Conservation (phyloP, 2,888 invertebrate genomes). For the Chymomyza caudatula region DNA sequence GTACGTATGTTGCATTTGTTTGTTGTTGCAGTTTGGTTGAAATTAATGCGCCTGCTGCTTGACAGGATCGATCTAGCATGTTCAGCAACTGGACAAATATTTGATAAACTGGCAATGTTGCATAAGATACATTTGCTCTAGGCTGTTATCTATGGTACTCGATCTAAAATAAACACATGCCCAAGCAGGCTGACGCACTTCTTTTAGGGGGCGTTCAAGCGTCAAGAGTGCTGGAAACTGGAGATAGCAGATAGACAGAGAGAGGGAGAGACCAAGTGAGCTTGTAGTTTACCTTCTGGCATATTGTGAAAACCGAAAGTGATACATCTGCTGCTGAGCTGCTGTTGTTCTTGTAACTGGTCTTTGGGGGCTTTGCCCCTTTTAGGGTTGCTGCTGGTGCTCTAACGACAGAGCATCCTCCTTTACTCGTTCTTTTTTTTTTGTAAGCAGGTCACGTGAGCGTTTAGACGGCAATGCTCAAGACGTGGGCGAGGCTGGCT, state of each 20-base stretch:
- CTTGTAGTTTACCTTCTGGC: slow-evolving; percentile 19
- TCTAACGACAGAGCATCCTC: not conserved
- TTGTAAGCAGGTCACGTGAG: slow-evolving; percentile 68
- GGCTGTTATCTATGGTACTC: slow-evolving; percentile 17
- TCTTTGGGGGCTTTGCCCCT: slow-evolving; percentile 43
- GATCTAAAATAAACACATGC: slow-evolving; percentile 33
- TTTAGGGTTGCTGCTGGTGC: slow-evolving; percentile 12
- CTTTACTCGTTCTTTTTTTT: not conserved
- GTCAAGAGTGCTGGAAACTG: not conserved
- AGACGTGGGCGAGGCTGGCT: not conserved
- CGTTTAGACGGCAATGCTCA: slow-evolving; percentile 35
- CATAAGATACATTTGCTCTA: slow-evolving; percentile 4
- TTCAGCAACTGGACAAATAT: slow-evolving; percentile 9
- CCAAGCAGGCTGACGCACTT: slow-evolving; percentile 10
- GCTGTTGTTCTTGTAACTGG: slow-evolving; percentile 28
- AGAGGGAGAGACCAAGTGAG: slow-evolving; percentile 7
- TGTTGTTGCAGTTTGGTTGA: not conserved
- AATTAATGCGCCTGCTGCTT: slow-evolving; percentile 6
- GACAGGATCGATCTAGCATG: not conserved
- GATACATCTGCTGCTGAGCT: slow-evolving; percentile 47
- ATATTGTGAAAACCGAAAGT: slow-evolving; percentile 55
- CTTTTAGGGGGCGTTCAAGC: slow-evolving; percentile 28
- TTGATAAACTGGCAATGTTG: slow-evolving; percentile 24
- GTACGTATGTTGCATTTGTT: not conserved
- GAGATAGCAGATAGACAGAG: not conserved